Evolutionary conservation across 2,113 vertebrate genomes (phyloP).

Genomic region (Vireo altiloquus): DNA sequence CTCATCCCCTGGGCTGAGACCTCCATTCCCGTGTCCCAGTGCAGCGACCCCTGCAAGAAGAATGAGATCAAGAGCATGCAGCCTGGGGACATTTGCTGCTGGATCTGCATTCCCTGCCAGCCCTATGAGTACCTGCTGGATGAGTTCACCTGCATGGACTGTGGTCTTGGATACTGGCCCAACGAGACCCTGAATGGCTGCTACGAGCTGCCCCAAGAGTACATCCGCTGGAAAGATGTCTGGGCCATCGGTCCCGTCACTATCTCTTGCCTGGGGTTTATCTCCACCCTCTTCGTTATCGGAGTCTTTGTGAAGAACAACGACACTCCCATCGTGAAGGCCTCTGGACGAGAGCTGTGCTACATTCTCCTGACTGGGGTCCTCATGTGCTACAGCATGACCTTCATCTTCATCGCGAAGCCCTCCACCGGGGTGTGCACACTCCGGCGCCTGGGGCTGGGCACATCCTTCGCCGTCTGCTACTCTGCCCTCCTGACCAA

Average conservation of each 20-base stretch:
- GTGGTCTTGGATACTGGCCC: slow-evolving; percentile 92
- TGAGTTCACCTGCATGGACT: slow-evolving; percentile 94
- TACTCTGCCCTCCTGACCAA: slow-evolving; percentile 97
- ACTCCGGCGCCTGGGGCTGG: slow-evolving; percentile 88
- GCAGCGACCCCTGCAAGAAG: slow-evolving; percentile 94
- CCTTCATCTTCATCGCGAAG: slow-evolving; percentile 94
- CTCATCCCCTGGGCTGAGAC: slow-evolving; percentile 83
- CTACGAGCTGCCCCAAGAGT: slow-evolving; percentile 92
- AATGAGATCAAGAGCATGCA: slow-evolving; percentile 98
- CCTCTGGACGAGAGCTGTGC: slow-evolving; percentile 93
- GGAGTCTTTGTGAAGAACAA: slow-evolving; percentile 90
- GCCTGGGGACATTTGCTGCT: slow-evolving; percentile 97
- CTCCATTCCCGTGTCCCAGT: slow-evolving; percentile 87
- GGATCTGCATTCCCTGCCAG: slow-evolving; percentile 97
- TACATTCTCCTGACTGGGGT: slow-evolving; percentile 94
- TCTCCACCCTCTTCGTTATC: slow-evolving; percentile 90
- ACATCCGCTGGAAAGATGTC: slow-evolving; percentile 92
- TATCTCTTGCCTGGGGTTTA: slow-evolving; percentile 90
- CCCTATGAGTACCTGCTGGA: slow-evolving; percentile 90
- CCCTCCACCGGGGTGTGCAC: slow-evolving; percentile 90
- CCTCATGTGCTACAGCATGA: slow-evolving; percentile 97
- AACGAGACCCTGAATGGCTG: slow-evolving; percentile 88
- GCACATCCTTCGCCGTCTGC: slow-evolving; percentile 93
- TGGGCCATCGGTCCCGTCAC: slow-evolving; percentile 95
- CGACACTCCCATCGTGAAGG: slow-evolving; percentile 92